Base-by-base conservation (phyloP, 2,888 invertebrate genomes). In the Xanthorhoe designata region DNA sequence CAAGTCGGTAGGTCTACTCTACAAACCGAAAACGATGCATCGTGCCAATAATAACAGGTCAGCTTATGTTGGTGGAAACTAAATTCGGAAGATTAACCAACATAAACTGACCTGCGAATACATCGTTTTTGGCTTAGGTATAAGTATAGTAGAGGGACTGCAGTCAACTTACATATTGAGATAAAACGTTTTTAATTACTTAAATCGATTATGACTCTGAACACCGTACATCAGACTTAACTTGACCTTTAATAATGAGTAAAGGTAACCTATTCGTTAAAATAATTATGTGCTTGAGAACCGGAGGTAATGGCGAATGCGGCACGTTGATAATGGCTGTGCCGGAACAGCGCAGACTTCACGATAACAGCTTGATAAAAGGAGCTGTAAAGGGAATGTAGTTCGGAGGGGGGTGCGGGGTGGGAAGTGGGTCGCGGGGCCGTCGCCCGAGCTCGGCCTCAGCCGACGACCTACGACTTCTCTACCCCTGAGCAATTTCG, bases 391-490 rank as follows among this genome's bases (percentile, higher is more conserved):
- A 75, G 80, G 80, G 75, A 75, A 47, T 81, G 78, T 76, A 75
- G 76, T 61, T 56, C 73, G 72, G 75, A 79, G 79, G 72, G 76
- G 73, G 76, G 56, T 74, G 75, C 71, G 75, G 75, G 82, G 83
- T 84, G 83, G 86, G 87, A 90, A 88, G 81, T 90, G 87, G 90
- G 87, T 90, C 91, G 91, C 83, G 88, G 76, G 89, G 88, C 87
- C 91, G 91, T 83, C 90, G 90, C 80, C 90, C 91, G 84, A 78
- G 84, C 84, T 77, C 85, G 87, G 86, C 86, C 89, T 83, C 82
- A 77, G 80, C 78, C 81, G 82, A 74, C 84, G 82, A 85, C 86
- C 85, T 84, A 76, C 84, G 79, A 81, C 80, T 80, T 80, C 81
- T 75, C 81, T 82, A 83, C 86, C 87, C 88, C 83, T 79, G 74